Conservation (phyloP, 1,140 invertebrate species). For the Anastrepha ludens region DNA sequence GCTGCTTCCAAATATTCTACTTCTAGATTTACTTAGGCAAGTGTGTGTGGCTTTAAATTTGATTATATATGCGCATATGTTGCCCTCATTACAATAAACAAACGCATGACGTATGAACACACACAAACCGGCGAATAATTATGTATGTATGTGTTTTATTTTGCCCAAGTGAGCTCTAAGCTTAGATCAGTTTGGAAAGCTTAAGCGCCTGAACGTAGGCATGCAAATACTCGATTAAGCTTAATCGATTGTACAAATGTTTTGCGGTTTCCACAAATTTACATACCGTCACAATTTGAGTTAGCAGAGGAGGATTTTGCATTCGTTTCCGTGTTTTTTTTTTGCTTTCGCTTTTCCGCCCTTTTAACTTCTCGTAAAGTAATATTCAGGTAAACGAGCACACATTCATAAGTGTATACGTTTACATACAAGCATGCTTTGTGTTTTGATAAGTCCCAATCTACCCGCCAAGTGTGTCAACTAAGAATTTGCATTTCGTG, state of each 20-base stretch:
- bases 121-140: not conserved
- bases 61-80: not conserved
- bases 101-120: not conserved
- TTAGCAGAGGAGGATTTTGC: not conserved
- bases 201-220: conserved; percentile 34
- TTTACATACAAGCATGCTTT: too few relatives aligned
- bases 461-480: conserved; percentile 29
- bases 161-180: not conserved
- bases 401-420: too few relatives aligned
- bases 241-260: conserved; percentile 34
- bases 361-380: not conserved
- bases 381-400: too few relatives aligned
- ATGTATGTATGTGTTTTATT: not conserved
- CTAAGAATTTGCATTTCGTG: conserved; percentile 21
- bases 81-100: conserved; percentile 4
- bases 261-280: conserved; percentile 29
- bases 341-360: not conserved
- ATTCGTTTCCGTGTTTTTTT: not conserved
- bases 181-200: not conserved
- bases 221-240: conserved; percentile 31
- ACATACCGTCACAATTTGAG: not conserved
- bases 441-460: not conserved
- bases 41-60: not conserved
- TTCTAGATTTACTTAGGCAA: not conserved
- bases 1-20: not conserved